Percentiles rank a stretch among this genome's conserved stretches.
Evolutionary conservation across 1,140 invertebrate genomes (phyloP).

Genomic region (Zaprionus ornatus): DNA sequence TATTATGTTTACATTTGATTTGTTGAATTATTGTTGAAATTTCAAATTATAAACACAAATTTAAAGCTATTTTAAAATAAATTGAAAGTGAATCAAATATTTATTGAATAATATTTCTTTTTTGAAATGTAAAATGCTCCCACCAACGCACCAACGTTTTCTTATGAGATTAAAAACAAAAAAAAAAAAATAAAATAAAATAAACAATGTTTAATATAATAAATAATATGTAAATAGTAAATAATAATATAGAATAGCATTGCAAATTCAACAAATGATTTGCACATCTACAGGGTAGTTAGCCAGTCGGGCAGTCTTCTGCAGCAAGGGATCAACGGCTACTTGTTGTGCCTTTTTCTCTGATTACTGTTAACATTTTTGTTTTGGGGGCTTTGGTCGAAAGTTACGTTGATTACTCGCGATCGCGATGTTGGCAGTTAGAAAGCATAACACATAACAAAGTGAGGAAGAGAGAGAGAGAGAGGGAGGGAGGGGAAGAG

Average conservation of each 20-base stretch:
- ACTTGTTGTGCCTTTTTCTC: background rate
- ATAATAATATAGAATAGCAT: no score
- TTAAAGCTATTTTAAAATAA: no score
- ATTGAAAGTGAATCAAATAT: no score
- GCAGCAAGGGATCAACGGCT: background rate
- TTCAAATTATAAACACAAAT: no score
- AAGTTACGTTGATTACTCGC: slow-evolving; percentile 33
- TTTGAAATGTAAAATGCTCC: no score
- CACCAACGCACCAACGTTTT: no score
- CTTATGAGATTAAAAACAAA: background rate
- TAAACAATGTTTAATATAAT: background rate
- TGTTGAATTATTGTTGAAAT: no score
- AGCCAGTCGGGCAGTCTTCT: background rate
- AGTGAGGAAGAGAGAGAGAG: background rate
- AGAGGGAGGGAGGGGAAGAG: background rate
- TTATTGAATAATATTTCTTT: no score
- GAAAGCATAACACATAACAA: slow-evolving; percentile 65
- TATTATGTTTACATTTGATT: no score
- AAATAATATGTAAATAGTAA: no score
- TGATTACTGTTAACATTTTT: slow-evolving; percentile 26
- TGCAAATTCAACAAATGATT: no score
- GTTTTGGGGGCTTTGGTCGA: slow-evolving; percentile 33
- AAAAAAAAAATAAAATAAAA: background rate
- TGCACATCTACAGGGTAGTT: background rate
- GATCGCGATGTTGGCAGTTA: slow-evolving; percentile 66